Base-by-base conservation (phyloP, 2,888 invertebrate genomes). In the Morpho helenor region DNA sequence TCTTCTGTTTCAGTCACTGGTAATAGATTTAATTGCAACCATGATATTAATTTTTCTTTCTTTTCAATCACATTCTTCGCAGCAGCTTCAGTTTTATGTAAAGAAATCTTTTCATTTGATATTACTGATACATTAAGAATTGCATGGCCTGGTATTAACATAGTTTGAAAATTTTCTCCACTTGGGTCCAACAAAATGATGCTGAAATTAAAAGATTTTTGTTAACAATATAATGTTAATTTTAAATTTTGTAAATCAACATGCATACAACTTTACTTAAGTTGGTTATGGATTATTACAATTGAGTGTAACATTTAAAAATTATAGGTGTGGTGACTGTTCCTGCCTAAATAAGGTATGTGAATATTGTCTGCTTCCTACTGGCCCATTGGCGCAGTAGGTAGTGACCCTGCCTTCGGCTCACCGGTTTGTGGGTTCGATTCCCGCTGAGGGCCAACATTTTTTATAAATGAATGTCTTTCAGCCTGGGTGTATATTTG, bases 121-220 rank as follows among this genome's bases (percentile, higher is more conserved):
- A 56, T 63, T 65, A 78, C 73, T 7, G 52, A 61, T 3, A 88
- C 59, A 56, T 79, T 69, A 31, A 76, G 52, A 57, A 89, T 69
- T 46, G 86, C 79, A 71, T 82, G 81, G 0, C 89, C 89, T 8
- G 84, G 88, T 64, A 88, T 74, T 7, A 88, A 59, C 0, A 69
- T 71, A 31, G 78, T 79, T 62, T 76, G 70, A 63, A 72, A 78
- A 23, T 52, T 66, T 44, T 76, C 73, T 56, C 70, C 77, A 56
- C 71, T 62, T 2, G 77, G 75, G 55, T 78, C 69, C 43, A 72
- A 76, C n/a, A 89, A 50, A 47, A 89, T 79, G 3, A 87, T 68
- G 65, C 89, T 88, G 77, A 51, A 86, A 87, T 40, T 41, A 22
- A 16, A 22, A 22, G 2, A 43, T 8, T 39, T 45, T 52, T 22